Evolutionary conservation across 2,888 invertebrate species (phyloP).

Genomic region (Cryptus armator): DNA sequence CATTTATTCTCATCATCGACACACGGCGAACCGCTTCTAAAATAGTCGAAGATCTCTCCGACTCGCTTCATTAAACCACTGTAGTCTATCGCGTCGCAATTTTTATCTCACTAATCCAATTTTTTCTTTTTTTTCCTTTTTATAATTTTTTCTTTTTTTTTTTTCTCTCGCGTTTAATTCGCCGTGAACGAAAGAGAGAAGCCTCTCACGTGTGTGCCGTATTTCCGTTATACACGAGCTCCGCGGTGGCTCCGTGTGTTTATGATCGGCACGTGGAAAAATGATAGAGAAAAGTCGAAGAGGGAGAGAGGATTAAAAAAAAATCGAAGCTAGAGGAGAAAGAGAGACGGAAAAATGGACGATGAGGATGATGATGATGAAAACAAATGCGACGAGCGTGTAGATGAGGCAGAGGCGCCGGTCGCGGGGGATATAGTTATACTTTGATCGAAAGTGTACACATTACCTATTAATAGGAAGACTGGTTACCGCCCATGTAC

Average conservation of each 20-base stretch:
- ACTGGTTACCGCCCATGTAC: slow-evolving; percentile 66
- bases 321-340: background rate
- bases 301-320: slow-evolving; percentile 25
- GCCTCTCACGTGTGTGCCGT: slow-evolving; percentile 15
- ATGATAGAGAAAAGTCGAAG: slow-evolving; percentile 33
- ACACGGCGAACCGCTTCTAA: background rate
- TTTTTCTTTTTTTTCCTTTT: background rate
- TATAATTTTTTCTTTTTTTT: background rate
- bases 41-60: no score
- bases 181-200: slow-evolving; percentile 15
- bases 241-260: background rate
- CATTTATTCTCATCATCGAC: background rate
- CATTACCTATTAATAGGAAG: slow-evolving; percentile 72
- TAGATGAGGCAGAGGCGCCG: slow-evolving; percentile 22
- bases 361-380: slow-evolving; percentile 15
- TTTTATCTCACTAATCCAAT: slow-evolving; percentile 15
- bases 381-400: slow-evolving; percentile 43
- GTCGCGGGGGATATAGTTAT: slow-evolving; percentile 49
- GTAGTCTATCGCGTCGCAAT: slow-evolving; percentile 14
- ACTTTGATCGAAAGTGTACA: slow-evolving; percentile 71
- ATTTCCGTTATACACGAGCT: background rate
- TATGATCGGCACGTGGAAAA: slow-evolving; percentile 58
- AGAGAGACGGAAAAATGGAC: background rate
- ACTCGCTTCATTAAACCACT: background rate
- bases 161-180: background rate